Evolutionary conservation across 2,797 vertebrate genomes (phyloP), one percentile per base, ranked within the genome.

Genomic region (Gastrophryne carolinensis): DNA sequence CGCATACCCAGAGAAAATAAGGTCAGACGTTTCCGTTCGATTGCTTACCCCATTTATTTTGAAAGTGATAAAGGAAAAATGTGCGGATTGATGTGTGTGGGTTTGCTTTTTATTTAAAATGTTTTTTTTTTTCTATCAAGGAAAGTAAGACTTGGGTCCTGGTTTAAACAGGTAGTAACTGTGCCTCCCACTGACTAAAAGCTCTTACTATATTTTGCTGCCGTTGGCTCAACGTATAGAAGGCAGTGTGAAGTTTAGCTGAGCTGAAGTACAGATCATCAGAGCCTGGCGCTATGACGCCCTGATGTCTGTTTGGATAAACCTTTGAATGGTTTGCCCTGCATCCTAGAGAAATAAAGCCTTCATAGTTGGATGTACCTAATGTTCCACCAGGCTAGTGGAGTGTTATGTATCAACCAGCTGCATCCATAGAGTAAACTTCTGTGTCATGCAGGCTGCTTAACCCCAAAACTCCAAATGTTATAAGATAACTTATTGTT

Each of bases 1-100:
- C 54, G 60, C 44, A 50, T 26, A 49, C 19, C 13, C 52, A 62
- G 56, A 76, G 35, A 63, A 62, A 76, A 76, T 70, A 76, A 70
- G 66, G 74, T 70, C 74, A 63, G 57, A 34, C 65, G 10, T 63
- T 63, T 70, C 63, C 26, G 41, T 70, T 47, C 35, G 12, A 70
- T 70, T 54, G 41, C 39, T 27, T 70, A 54, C 30, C 27, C 21
- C 35, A 69, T 76, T 63, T 70, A 41, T 75, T 60, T 53, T 68
- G 41, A 68, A 63, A 75, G 32, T 69, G 47, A 53, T 54, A 19
- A 39, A 53, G 8, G 32, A 58, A 56, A 69, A 41, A 53, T 21
- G 57, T 39, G 34, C 34, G 3, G 39, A 70, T 58, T 35, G 24
- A 61, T 61, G 47, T 67, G 39, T 54, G 41, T 67, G 64, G 56